Evolutionary conservation across 2,888 invertebrate species (phyloP), one percentile per base, ranked within the genome.

Genomic region (Agriotes lineatus): DNA sequence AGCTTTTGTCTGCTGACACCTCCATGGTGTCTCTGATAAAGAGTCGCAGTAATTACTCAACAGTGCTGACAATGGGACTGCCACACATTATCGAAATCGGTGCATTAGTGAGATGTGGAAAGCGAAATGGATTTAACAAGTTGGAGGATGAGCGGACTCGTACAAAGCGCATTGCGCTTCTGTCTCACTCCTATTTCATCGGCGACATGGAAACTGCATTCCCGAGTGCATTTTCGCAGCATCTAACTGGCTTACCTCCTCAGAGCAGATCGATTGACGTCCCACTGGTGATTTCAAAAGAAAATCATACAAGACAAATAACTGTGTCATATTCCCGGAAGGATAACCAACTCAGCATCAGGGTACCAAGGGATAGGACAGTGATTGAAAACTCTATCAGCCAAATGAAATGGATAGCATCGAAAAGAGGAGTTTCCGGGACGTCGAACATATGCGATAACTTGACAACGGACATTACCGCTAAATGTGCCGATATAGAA

Each of bases 31-130:
- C 69, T 16, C 62, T 69, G 58, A 67, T 71, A 50, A 65, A 65
- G 58, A 71, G 69, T 58, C 54, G 68, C n/a, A 70, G 67, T 66
- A 74, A 70, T 68, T 72, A 74, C 64, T 72, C 72, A 45, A 60
- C 69, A 18, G 63, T 71, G 30, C 45, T 69, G 50, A 69, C 72
- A 62, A 65, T 64, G 52, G 61, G 60, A 37, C 54, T 64, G 52
- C 61, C 48, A 48, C 45, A 58, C 52, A 48, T 33, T 44, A 52
- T 63, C 58, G 57, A 14, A 37, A 56, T 39, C 56, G 22, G 39
- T 56, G 56, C 56, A 56, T 56, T 56, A 56, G 56, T 35, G 44
- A 50, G 48, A 50, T 33, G 48, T 35, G 12, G n/a, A 6, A 61
- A 25, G 22, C 20, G 54, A 62, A 22, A 25, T 18, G 54, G n/a